phyloP scores from a whole-genome alignment of 2,113 vertebrate genomes.

The Malurus melanocephalus region DNA sequence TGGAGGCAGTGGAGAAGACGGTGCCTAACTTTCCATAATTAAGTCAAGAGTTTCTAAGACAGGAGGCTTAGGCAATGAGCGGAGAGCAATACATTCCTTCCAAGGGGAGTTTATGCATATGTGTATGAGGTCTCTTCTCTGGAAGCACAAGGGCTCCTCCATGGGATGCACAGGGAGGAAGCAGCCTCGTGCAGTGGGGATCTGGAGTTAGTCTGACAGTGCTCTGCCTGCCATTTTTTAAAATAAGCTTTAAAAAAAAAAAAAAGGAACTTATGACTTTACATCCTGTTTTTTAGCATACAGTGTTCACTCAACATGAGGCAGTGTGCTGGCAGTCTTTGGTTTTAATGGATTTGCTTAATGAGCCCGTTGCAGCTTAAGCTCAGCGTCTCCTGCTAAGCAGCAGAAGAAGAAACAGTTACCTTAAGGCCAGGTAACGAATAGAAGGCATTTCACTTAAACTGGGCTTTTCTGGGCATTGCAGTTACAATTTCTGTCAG shows the following conservation, averaged over 20 bases:
- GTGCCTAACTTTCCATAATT: not conserved
- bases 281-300: rapidly evolving
- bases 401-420: not conserved
- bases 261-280: not conserved
- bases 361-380: not conserved
- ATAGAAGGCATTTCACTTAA: not conserved
- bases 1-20: not conserved
- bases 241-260: not conserved
- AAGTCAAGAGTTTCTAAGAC: not conserved
- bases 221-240: not conserved
- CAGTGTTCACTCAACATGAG: not conserved
- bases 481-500: not conserved
- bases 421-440: not conserved
- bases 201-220: not conserved
- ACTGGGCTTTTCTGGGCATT: not conserved
- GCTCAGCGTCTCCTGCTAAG: not conserved
- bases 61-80: not conserved
- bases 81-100: not conserved
- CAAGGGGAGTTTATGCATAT: not conserved
- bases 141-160: not conserved
- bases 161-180: not conserved
- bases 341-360: not conserved
- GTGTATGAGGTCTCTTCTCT: not conserved
- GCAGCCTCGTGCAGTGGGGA: not conserved
- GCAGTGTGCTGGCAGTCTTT: not conserved